A percentile compares a stretch with the other conserved stretches of the same genome.
Conservation (phyloP, 2,113 vertebrate species). For the Hippoglossus stenolepis region DNA sequence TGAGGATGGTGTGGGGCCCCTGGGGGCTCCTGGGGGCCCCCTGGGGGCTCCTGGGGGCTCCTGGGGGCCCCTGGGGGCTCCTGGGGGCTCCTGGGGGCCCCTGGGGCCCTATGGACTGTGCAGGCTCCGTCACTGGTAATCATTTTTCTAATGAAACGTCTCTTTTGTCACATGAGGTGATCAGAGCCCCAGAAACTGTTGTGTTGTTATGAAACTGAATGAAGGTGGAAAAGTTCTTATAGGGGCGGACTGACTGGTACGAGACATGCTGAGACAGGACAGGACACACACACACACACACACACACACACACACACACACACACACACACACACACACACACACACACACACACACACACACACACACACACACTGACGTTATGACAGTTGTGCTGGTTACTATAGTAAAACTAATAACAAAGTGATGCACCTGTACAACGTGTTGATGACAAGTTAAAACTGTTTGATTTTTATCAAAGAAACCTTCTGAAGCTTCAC, state of each 20-base stretch:
- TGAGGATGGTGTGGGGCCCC: no score
- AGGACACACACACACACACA: slow-evolving; percentile 25
- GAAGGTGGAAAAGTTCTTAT: slow-evolving; percentile 9
- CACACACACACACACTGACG: slow-evolving; percentile 26
- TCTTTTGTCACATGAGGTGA: neutral
- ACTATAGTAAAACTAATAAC: slow-evolving; percentile 17
- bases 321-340: slow-evolving; percentile 24
- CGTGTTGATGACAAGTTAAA: neutral
- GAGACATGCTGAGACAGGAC: slow-evolving; percentile 25
- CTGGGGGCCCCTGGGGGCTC: no score
- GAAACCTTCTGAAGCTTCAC: neutral
- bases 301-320: slow-evolving; percentile 35
- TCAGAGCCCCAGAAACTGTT: neutral
- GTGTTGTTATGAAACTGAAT: neutral
- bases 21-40: no score
- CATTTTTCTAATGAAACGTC: neutral
- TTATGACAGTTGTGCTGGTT: slow-evolving; percentile 47
- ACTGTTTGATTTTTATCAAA: no score
- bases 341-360: slow-evolving; percentile 26
- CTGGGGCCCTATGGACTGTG: no score
- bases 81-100: no score
- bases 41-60: no score
- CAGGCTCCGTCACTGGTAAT: neutral
- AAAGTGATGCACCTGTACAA: slow-evolving; percentile 8
- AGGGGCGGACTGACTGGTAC: slow-evolving; percentile 4